A percentile compares a stretch with the other conserved stretches of the same genome.
Evolutionary conservation across 2,113 vertebrate species (phyloP).

Genomic region (Lontra canadensis): DNA sequence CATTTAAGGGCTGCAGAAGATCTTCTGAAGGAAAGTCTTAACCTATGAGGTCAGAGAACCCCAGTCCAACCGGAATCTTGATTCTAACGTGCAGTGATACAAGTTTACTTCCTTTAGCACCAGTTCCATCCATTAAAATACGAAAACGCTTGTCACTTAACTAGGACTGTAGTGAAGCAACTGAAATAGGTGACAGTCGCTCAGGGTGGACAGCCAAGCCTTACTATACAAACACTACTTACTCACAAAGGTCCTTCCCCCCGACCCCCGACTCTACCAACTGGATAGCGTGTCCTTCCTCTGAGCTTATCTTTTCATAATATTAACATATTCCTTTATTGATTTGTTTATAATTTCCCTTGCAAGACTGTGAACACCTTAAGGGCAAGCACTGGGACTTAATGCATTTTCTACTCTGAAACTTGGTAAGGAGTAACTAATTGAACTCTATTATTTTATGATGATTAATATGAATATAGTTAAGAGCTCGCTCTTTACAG

Average conservation of each 20-base stretch:
- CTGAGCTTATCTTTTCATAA: background rate
- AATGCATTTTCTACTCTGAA: background rate
- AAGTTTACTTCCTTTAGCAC: background rate
- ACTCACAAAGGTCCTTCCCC: background rate
- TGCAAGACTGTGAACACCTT: background rate
- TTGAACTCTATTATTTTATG: background rate
- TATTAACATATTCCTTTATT: background rate
- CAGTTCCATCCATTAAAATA: background rate
- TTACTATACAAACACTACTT: background rate
- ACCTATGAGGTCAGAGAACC: background rate
- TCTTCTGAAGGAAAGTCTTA: background rate
- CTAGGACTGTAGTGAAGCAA: background rate
- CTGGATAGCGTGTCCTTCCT: background rate
- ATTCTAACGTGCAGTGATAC: background rate
- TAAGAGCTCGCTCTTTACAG: background rate
- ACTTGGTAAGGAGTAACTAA: background rate
- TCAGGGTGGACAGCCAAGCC: background rate
- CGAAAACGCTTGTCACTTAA: background rate
- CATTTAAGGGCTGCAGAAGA: background rate
- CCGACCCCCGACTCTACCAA: background rate
- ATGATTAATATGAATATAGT: background rate
- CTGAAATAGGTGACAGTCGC: background rate
- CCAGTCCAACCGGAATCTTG: background rate
- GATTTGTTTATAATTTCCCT: slow-evolving; percentile 3
- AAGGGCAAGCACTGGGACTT: background rate